Base-by-base conservation (phyloP, 2,113 vertebrate species). In the Telmatochromis sp. region DNA sequence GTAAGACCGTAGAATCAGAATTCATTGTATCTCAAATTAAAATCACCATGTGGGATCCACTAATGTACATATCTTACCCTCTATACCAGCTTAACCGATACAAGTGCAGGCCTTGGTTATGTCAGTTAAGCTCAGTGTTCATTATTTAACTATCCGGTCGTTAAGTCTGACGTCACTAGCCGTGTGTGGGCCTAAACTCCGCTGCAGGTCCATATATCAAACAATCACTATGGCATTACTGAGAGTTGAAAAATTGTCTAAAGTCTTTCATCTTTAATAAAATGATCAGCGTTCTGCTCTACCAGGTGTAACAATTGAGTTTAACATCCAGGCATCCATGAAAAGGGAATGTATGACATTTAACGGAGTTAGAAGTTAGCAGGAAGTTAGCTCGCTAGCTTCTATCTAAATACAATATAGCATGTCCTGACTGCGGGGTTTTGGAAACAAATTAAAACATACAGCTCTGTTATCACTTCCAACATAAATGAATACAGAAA, bases 231-330 rank as follows among this genome's bases (percentile, higher is more conserved):
- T 54, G n/a, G n/a, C 51, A 54, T 54, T 54, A 21, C 51, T 54
- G 51, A 21, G 51, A 21, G 3, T 1, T 54, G 51, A 54, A 54
- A 21, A 54, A 54, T 3, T 54, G 3, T 54, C 51, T 54, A 21
- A 54, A 54, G 51, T 54, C 51, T 12, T 54, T 54, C 51, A 54
- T 54, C n/a, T 54, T 21, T 54, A 21, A 21, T 54, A 21, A 54
- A 54, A 54, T 0, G 1, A 54, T 54, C 51, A 54, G n/a, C 0
- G 3, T 54, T 21, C 51, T 54, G 51, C 51, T 54, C 51, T 54
- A 54, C n/a, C 51, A 54, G 51, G 51, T 54, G 51, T 21, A 54
- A 54, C 51, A 54, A 21, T 12, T 54, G 5, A 54, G 51, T 54
- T 54, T 54, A 54, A 54, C 51, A 21, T 54, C 51, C n/a, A 54